Percentiles rank a stretch among this genome's conserved stretches.
Evolutionary conservation across 2,797 vertebrate species (phyloP).

Genomic region (Acestrorhynchus altus): DNA sequence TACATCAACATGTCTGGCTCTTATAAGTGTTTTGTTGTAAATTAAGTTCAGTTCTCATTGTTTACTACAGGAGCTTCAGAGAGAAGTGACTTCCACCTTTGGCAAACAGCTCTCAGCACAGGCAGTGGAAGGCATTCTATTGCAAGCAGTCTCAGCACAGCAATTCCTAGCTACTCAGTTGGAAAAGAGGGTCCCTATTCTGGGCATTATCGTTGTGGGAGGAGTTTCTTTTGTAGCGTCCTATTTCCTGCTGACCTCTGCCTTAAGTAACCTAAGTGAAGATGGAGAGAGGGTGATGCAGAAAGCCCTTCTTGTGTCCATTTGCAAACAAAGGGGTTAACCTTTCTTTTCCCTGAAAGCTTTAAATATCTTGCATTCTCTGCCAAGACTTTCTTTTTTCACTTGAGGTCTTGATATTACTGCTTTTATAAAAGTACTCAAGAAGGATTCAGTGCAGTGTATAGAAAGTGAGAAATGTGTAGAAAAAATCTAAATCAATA

Average conservation of each 20-base stretch:
- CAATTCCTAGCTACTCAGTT: slow-evolving; percentile 44
- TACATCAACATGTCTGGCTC: not conserved
- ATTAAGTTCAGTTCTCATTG: not conserved
- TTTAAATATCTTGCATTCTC: no score
- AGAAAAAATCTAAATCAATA: no score
- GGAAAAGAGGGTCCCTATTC: slow-evolving; percentile 63
- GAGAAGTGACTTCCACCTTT: slow-evolving; percentile 66
- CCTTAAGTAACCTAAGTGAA: slow-evolving; percentile 68
- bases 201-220: slow-evolving; percentile 66
- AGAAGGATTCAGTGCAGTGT: no score
- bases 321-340: slow-evolving; percentile 5
- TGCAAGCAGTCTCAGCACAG: slow-evolving; percentile 54
- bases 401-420: no score
- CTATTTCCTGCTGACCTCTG: slow-evolving; percentile 68
- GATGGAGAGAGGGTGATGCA: slow-evolving; percentile 70
- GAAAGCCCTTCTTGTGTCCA: slow-evolving; percentile 10
- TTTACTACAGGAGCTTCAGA: slow-evolving; percentile 61
- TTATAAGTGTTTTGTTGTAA: not conserved
- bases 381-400: no score
- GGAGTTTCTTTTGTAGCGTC: slow-evolving; percentile 69
- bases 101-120: slow-evolving; percentile 61
- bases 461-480: no score
- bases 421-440: no score
- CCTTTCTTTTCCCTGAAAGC: not conserved
- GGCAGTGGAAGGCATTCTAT: slow-evolving; percentile 61